These are phyloP conservation scores for Meta bourneti DNA, from an alignment of 2,888 invertebrate genomes.

Conservation along the genomic window DNA sequence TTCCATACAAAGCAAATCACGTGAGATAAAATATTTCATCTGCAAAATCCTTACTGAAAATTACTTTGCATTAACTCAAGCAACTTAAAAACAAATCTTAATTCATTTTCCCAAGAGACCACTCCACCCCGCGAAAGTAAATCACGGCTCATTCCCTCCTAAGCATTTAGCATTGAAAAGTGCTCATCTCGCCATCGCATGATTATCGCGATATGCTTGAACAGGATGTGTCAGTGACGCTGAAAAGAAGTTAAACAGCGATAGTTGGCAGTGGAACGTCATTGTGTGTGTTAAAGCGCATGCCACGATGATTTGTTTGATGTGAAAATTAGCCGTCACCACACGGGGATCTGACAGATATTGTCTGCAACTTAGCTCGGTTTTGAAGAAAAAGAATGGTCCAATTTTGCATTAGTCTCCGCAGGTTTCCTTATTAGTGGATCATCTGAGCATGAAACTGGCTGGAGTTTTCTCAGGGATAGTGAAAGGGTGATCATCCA, in stretches of 20 bases:
- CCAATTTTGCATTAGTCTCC: not conserved
- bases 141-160: not conserved
- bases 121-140: not conserved
- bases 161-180: not conserved
- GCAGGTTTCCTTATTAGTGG: conserved; percentile 47
- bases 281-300: conserved; percentile 57
- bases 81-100: no score
- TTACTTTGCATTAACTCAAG: no score
- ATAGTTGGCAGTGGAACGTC: conserved; percentile 61
- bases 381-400: conserved; percentile 29
- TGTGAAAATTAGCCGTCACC: conserved; percentile 68
- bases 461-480: not conserved
- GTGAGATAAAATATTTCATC: no score
- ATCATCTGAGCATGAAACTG: conserved; percentile 16
- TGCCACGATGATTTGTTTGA: conserved; percentile 48
- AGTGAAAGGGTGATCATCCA: not conserved
- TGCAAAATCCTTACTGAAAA: no score
- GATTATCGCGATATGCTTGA: not conserved
- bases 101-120: no score
- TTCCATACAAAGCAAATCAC: no score
- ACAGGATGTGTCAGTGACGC: conserved; percentile 67
- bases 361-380: not conserved
- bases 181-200: not conserved
- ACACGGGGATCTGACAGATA: conserved; percentile 21
- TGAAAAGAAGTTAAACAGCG: conserved; percentile 44